These are phyloP conservation scores for Sebastes alutus DNA, from an alignment of 2,797 vertebrate genomes.

Conservation along the genomic window DNA sequence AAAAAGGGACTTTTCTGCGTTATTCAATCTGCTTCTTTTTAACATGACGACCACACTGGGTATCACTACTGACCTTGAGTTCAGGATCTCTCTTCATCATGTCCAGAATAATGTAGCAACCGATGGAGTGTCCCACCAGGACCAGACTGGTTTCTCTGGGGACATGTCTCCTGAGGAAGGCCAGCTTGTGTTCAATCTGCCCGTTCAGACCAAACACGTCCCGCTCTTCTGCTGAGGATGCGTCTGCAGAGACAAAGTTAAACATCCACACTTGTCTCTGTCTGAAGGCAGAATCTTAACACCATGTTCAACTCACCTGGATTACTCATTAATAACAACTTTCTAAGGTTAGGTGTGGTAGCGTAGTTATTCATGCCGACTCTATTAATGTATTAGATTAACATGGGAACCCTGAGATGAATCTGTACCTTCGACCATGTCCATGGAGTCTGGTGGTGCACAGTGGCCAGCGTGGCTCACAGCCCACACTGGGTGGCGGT, in stretches of 20 bases:
- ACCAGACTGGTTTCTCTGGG: constrained; percentile 87
- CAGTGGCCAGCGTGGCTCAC: constrained; percentile 94
- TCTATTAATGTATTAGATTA: not conserved
- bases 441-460: constrained; percentile 85
- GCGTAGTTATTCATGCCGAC: not conserved
- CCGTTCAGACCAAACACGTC: constrained; percentile 92
- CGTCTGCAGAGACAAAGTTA: constrained; percentile 69
- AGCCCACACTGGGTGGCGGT: constrained; percentile 89
- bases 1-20: not conserved
- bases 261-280: not conserved
- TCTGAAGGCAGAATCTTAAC: not conserved
- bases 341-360: too few relatives aligned
- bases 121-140: constrained; percentile 93
- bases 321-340: not conserved
- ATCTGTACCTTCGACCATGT: constrained; percentile 87
- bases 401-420: not conserved
- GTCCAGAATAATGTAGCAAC: constrained; percentile 91
- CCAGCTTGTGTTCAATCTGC: constrained; percentile 93
- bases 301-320: not conserved
- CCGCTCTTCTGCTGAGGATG: constrained; percentile 66
- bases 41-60: not conserved
- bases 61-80: constrained; percentile 82
- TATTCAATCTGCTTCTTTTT: not conserved
- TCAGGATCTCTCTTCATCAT: constrained; percentile 89
- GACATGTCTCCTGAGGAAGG: constrained; percentile 89